Base-by-base conservation (phyloP, 2,888 invertebrate species). In the Hydrotaea diabolus region DNA sequence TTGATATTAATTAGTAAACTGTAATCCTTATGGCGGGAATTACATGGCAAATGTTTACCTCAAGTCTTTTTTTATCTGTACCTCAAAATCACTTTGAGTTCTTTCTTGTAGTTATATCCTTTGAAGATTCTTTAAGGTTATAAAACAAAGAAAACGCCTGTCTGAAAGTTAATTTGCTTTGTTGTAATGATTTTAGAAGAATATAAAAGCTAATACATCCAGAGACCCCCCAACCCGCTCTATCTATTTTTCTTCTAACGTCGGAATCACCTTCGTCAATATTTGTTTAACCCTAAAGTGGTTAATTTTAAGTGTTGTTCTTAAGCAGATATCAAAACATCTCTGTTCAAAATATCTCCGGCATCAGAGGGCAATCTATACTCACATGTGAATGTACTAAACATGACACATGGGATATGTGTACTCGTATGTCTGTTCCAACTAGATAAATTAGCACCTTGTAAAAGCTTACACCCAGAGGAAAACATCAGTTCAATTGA, bases 271-370 rank as follows among this genome's bases (percentile, higher is more conserved):
- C 31, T 31, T 31, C 2, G 46, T 69, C 62, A 75, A 64, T 62
- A 64, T 64, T 75, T 75, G 49, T 17, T 26, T 59, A 78, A 43
- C 71, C 82, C 77, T 71, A 19, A 66, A 77, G 82, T 69, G 46
- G 53, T 75, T n/a, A 75, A 69, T 75, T 62, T 82, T 19, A 77
- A 77, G 59, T 77, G 77, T 77, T 73, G 31, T 77, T 49, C 55
- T 66, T 66, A 17, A 26, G 2, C 64, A 7, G 53, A 73, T 36
- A 69, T 26, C 11, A 73, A 57, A 26, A 66, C 17, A 59, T 59
- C 46, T 43, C 46, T n/a, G 15, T 23, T 7, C 2, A 7, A 7
- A 7, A 2, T 13, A 59, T 59, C 46, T 19, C 46, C 7, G 31
- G 36, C 43, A 23, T 69, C 43, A 69, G 46, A 46, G 15, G 0